Percentiles rank a stretch among this genome's conserved stretches.
These are phyloP conservation scores for Eristalinus aeneus DNA, from an alignment of 2,888 invertebrate genomes.

Conservation along the genomic window DNA sequence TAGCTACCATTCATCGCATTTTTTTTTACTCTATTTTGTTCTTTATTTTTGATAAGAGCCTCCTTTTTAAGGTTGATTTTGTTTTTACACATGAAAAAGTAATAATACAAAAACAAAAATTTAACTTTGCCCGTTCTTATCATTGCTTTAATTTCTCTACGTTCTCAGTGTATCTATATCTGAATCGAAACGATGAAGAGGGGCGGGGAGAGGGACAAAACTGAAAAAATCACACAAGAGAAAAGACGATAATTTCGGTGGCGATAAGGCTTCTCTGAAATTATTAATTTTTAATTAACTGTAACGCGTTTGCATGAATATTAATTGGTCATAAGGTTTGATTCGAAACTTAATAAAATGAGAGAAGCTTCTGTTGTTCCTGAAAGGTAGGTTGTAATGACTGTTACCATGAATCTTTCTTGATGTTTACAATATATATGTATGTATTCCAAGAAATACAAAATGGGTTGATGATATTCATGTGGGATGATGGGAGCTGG, in stretches of 20 bases:
- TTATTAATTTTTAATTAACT: constrained; percentile 61
- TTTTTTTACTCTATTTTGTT: constrained; percentile 40
- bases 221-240: constrained; percentile 34
- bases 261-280: constrained; percentile 50
- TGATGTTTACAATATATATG: no score
- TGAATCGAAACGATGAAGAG: neutral
- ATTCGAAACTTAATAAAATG: constrained; percentile 16
- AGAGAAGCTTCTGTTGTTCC: neutral
- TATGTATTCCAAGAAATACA: no score
- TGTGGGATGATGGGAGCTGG: no score
- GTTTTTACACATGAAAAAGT: constrained; percentile 35
- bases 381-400: neutral
- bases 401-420: no score
- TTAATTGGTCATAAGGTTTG: constrained; percentile 35
- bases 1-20: constrained; percentile 30
- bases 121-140: constrained; percentile 35
- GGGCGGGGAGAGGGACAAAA: neutral
- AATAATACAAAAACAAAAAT: neutral
- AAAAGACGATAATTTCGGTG: constrained; percentile 39
- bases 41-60: constrained; percentile 46
- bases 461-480: no score
- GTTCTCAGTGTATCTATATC: constrained; percentile 40
- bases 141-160: constrained; percentile 9
- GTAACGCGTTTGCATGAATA: constrained; percentile 53
- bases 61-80: constrained; percentile 16